phyloP scores from a whole-genome alignment of 2,888 invertebrate genomes.

The Ferrisia virgata region DNA sequence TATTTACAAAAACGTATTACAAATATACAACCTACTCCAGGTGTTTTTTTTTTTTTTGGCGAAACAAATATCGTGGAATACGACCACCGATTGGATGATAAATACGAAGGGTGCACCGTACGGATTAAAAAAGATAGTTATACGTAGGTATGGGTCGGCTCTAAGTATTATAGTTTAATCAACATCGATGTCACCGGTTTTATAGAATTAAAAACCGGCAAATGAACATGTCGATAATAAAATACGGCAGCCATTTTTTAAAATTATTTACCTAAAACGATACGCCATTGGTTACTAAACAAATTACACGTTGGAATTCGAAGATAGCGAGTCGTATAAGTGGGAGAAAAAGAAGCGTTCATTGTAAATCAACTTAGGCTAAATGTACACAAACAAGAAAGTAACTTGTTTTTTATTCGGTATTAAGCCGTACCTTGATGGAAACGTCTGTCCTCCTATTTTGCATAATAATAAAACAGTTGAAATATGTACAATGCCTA shows the following conservation, averaged over 20 bases:
- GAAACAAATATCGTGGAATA: too few species aligned
- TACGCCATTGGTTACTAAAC: conserved; percentile 36
- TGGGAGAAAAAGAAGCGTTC: conserved; percentile 43
- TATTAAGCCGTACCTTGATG: conserved; percentile 25
- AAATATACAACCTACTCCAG: too few species aligned
- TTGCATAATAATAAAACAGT: conserved; percentile 33
- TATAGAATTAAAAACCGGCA: conserved; percentile 14
- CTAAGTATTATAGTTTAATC: neutral
- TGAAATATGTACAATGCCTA: conserved; percentile 20
- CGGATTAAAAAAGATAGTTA: conserved; percentile 1
- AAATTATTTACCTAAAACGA: conserved; percentile 31
- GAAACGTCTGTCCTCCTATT: conserved; percentile 24
- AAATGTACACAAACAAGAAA: conserved; percentile 33
- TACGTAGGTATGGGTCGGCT: too few species aligned
- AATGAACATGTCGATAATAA: conserved; percentile 28
- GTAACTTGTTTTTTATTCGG: conserved; percentile 32
- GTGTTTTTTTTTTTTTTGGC: too few species aligned
- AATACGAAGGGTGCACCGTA: neutral
- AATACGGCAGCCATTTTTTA: conserved; percentile 34
- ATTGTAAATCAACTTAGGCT: conserved; percentile 35
- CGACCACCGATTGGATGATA: neutral
- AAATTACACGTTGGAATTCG: conserved; percentile 39
- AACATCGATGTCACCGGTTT: conserved; percentile 16
- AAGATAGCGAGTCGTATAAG: conserved; percentile 18
- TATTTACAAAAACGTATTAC: too few species aligned